A percentile compares a stretch with the other conserved stretches of the same genome.
phyloP scores from a whole-genome alignment of 1,140 invertebrate genomes.

The Orchestia grillus region DNA sequence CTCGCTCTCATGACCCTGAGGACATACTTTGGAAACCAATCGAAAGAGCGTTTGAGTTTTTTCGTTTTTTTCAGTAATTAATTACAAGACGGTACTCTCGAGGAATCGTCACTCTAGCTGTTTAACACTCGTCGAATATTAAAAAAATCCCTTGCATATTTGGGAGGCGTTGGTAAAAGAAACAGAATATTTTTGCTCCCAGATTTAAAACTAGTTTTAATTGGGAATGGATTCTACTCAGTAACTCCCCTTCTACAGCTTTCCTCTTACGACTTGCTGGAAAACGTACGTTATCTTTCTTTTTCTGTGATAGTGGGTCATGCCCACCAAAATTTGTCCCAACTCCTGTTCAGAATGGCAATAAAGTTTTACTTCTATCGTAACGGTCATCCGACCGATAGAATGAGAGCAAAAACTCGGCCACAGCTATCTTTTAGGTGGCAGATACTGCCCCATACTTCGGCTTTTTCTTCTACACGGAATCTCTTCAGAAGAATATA shows the following conservation, averaged over 20 bases:
- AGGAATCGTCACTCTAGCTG: no score
- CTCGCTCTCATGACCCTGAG: no score
- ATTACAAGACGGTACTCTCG: no score
- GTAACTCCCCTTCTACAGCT: not conserved
- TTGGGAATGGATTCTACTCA: not conserved
- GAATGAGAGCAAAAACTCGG: not conserved
- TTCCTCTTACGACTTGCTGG: not conserved
- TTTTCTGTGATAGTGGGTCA: not conserved
- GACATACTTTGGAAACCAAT: no score
- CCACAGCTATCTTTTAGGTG: not conserved
- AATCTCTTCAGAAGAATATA: not conserved
- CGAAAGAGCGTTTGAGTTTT: no score
- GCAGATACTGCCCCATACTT: not conserved
- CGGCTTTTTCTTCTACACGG: not conserved
- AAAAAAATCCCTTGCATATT: no score
- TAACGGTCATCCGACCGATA: not conserved
- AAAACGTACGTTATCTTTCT: not conserved
- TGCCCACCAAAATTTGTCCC: not conserved
- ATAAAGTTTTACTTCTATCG: conserved; percentile 2
- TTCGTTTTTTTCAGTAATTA: no score
- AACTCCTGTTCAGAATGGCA: not conserved
- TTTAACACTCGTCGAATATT: no score
- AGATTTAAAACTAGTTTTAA: not conserved
- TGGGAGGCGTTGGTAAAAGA: no score
- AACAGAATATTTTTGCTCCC: no score